phyloP scores from a whole-genome alignment of 2,113 vertebrate genomes.

The Notothenia coriiceps region DNA sequence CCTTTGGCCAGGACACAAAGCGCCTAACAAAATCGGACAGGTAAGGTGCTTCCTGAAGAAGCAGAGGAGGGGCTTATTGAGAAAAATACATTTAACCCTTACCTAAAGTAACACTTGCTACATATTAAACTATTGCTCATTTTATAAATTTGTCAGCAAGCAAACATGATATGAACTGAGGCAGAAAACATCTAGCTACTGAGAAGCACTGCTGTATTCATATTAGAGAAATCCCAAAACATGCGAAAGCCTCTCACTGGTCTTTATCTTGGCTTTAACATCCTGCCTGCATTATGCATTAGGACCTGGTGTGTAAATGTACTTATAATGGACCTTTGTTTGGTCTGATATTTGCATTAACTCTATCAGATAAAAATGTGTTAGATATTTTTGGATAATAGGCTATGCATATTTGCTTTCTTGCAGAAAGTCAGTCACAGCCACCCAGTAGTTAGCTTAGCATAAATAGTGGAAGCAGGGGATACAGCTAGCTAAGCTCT shows the following conservation, averaged over 20 bases:
- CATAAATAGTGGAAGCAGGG: neutral
- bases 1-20: constrained; percentile 63
- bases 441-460: neutral
- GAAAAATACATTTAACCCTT: constrained; percentile 18
- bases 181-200: constrained; percentile 18
- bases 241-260: neutral
- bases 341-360: neutral
- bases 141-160: constrained; percentile 2
- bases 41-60: constrained; percentile 54
- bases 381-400: too few species aligned
- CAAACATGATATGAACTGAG: neutral
- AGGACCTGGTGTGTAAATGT: constrained; percentile 8
- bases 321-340: neutral
- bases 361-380: neutral
- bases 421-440: neutral
- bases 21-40: constrained; percentile 39
- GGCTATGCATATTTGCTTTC: neutral
- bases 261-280: constrained; percentile 24
- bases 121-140: neutral
- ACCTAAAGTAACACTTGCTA: neutral
- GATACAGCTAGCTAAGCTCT: neutral
- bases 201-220: neutral
- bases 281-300: constrained; percentile 24
- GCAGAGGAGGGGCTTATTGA: constrained; percentile 12
- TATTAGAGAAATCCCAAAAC: neutral